Conservation (phyloP, 2,113 vertebrate species). For the Gobio gobio region DNA sequence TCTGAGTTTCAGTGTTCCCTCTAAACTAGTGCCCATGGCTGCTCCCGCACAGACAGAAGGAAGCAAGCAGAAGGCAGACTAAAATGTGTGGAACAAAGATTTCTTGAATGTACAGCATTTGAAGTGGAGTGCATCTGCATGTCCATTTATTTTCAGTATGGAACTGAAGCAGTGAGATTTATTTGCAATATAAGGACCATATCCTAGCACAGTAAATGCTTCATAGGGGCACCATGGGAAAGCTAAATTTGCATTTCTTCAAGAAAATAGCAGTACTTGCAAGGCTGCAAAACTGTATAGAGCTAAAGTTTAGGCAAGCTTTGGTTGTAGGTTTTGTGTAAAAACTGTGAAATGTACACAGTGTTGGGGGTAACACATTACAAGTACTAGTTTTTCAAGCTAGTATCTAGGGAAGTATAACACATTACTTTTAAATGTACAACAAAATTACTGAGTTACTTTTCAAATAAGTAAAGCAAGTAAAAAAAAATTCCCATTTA, state of each 20-base stretch:
- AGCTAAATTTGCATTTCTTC: not conserved
- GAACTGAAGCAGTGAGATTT: conserved; percentile 4
- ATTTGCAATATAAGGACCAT: not conserved
- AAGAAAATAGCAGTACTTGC: not conserved
- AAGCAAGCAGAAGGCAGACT: not conserved
- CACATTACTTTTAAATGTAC: too few relatives aligned
- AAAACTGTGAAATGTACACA: not conserved
- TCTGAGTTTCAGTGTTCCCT: not conserved
- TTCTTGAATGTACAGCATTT: not conserved
- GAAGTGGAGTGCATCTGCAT: not conserved
- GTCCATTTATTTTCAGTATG: not conserved
- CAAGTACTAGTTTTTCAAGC: too few relatives aligned
- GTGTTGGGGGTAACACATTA: too few relatives aligned
- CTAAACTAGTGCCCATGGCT: not conserved
- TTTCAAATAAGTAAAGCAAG: too few relatives aligned
- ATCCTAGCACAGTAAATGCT: not conserved
- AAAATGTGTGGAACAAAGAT: not conserved
- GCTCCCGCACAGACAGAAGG: not conserved
- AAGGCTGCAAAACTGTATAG: not conserved
- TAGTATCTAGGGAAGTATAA: too few relatives aligned
- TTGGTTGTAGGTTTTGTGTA: not conserved
- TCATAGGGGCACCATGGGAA: not conserved
- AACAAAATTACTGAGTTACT: too few relatives aligned
- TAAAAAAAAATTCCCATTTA: too few relatives aligned
- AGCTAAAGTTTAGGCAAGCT: not conserved